These are phyloP conservation scores for Silurus glanis DNA, from an alignment of 2,113 vertebrate species.

Conservation along the genomic window DNA sequence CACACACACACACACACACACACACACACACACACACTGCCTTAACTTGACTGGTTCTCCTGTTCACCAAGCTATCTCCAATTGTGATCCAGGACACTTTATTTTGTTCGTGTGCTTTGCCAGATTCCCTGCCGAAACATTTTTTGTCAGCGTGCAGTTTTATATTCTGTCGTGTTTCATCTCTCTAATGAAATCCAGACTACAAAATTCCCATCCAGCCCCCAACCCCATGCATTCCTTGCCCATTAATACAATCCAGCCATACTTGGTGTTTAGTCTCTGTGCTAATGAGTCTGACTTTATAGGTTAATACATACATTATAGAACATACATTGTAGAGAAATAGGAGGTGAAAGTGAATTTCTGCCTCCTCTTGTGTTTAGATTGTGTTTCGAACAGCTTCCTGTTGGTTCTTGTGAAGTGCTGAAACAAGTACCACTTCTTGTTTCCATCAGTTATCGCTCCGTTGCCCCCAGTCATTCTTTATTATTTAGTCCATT, in stretches of 20 bases:
- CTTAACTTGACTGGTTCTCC: neutral
- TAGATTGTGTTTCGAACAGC: neutral
- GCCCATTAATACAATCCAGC: neutral
- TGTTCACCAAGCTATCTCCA: neutral
- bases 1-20: too few species aligned
- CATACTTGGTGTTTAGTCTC: neutral
- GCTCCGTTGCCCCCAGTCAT: slow-evolving; percentile 4
- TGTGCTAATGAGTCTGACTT: slow-evolving; percentile 10
- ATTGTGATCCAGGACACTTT: neutral
- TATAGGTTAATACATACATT: neutral
- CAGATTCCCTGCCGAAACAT: neutral
- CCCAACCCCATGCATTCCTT: neutral
- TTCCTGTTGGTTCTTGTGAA: too few species aligned
- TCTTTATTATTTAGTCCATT: neutral
- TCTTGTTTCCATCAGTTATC: neutral
- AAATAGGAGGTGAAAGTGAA: neutral
- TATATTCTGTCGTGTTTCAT: neutral
- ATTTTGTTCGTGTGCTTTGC: slow-evolving; percentile 5
- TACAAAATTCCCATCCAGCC: neutral
- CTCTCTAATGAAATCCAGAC: slow-evolving; percentile 34
- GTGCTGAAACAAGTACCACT: too few species aligned
- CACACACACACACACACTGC: too few species aligned
- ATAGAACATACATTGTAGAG: neutral
- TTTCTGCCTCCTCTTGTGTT: neutral
- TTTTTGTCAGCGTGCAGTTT: slow-evolving; percentile 29